Conservation (phyloP, 2,888 invertebrate genomes). For the Synergus laeviventris region DNA sequence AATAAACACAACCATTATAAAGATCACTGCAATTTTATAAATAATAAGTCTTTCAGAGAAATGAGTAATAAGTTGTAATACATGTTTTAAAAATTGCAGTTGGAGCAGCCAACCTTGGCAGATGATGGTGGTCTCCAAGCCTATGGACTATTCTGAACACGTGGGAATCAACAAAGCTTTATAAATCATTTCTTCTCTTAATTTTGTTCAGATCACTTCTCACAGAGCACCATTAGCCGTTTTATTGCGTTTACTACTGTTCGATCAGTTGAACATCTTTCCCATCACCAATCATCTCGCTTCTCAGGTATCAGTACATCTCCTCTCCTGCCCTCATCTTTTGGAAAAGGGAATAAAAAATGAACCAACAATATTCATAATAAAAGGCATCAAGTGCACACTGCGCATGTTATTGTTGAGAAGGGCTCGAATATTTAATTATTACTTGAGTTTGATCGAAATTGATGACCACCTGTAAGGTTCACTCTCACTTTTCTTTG, state of each 20-base stretch:
- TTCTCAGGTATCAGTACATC: constrained; percentile 1
- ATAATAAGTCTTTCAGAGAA: constrained; percentile 10
- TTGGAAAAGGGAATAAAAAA: not conserved
- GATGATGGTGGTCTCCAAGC: not conserved
- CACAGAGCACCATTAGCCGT: constrained; percentile 55
- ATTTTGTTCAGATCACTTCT: constrained; percentile 53
- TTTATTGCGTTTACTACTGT: constrained; percentile 47
- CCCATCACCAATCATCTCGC: constrained; percentile 47
- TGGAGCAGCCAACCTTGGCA: constrained; percentile 3
- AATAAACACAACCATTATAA: not conserved
- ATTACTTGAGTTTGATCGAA: not conserved
- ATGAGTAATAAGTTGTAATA: constrained; percentile 27
- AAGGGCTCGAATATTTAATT: not conserved
- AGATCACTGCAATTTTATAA: not conserved
- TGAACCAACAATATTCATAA: not conserved
- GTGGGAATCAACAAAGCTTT: constrained; percentile 45
- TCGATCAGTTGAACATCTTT: constrained; percentile 48
- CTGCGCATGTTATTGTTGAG: not conserved
- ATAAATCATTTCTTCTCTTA: constrained; percentile 59
- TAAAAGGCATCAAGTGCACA: not conserved
- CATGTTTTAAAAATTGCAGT: constrained; percentile 27
- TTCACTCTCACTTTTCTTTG: constrained; percentile 32
- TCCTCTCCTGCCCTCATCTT: not conserved
- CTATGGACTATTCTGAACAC: not conserved
- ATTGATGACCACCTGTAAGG: constrained; percentile 5